Percentiles rank a stretch among this genome's conserved stretches.
Conservation (phyloP, 2,888 invertebrate genomes). For the Sarcophaga caerulescens region DNA sequence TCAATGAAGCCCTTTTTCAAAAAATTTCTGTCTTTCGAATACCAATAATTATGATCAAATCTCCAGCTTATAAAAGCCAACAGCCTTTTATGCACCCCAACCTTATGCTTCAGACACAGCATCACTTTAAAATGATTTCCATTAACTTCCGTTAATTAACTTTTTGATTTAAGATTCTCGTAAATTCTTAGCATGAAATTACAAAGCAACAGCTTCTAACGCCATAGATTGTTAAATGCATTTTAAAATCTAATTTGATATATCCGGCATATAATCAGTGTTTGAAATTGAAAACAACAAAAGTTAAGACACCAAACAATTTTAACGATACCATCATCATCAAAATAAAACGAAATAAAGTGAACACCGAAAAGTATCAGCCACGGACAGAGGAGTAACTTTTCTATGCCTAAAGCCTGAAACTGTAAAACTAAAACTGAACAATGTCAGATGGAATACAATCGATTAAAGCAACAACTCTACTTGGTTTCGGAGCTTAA, state of each 20-base stretch:
- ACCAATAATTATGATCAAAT: too few species aligned
- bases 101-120: too few species aligned
- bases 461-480: constrained; percentile 40
- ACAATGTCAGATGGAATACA: background rate
- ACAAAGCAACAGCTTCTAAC: background rate
- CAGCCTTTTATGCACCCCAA: too few species aligned
- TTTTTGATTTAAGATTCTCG: too few species aligned
- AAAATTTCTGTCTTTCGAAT: too few species aligned
- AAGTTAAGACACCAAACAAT: constrained; percentile 13
- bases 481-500: background rate
- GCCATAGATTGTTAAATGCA: background rate
- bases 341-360: background rate
- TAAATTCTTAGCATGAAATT: too few species aligned
- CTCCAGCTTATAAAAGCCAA: too few species aligned
- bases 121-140: too few species aligned
- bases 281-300: background rate
- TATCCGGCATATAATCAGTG: background rate
- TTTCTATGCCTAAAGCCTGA: background rate
- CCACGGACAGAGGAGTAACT: background rate
- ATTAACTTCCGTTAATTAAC: too few species aligned
- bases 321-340: background rate
- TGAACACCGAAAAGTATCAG: background rate
- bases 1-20: too few species aligned
- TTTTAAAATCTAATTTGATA: background rate
- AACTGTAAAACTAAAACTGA: background rate